These are phyloP conservation scores for Phenganax marumi DNA, from an alignment of 92 coral and sea anemone species.

Conservation along the genomic window DNA sequence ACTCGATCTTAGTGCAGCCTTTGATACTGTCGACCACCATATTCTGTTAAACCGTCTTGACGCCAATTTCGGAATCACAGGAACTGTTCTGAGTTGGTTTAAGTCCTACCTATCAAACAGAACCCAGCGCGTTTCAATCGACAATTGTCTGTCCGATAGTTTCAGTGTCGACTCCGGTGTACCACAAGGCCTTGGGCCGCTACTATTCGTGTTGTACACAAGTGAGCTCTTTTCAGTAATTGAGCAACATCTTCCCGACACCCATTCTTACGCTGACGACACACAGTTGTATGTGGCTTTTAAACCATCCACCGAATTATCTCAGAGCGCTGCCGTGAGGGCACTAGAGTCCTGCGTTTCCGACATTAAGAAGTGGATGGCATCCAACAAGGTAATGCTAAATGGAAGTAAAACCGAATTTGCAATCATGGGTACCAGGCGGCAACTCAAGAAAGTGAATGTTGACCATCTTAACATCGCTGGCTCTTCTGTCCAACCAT, in stretches of 20 bases:
- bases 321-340: constrained; percentile 40
- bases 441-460: constrained; percentile 34
- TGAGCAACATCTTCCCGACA: constrained; percentile 32
- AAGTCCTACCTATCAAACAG: constrained; percentile 27
- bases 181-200: constrained; percentile 41
- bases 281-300: constrained; percentile 42
- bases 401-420: constrained; percentile 42
- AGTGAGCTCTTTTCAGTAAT: constrained; percentile 36
- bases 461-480: constrained; percentile 25
- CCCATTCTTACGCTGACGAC: constrained; percentile 46
- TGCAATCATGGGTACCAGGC: constrained; percentile 33
- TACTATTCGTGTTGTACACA: constrained; percentile 16
- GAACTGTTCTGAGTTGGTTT: constrained; percentile 25
- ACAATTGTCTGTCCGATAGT: constrained; percentile 32
- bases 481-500: constrained; percentile 9
- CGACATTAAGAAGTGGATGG: constrained; percentile 42
- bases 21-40: constrained; percentile 32
- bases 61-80: constrained; percentile 18
- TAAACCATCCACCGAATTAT: constrained; percentile 24
- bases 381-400: constrained; percentile 37
- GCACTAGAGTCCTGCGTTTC: constrained; percentile 32
- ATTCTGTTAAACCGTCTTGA: constrained; percentile 37
- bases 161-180: constrained; percentile 34
- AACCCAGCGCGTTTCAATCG: constrained; percentile 24
- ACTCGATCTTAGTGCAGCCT: constrained; percentile 34